Evolutionary conservation across 2,113 vertebrate species (phyloP), one percentile per base, ranked within the genome.

Genomic region (Sakesphorus luctuosus): DNA sequence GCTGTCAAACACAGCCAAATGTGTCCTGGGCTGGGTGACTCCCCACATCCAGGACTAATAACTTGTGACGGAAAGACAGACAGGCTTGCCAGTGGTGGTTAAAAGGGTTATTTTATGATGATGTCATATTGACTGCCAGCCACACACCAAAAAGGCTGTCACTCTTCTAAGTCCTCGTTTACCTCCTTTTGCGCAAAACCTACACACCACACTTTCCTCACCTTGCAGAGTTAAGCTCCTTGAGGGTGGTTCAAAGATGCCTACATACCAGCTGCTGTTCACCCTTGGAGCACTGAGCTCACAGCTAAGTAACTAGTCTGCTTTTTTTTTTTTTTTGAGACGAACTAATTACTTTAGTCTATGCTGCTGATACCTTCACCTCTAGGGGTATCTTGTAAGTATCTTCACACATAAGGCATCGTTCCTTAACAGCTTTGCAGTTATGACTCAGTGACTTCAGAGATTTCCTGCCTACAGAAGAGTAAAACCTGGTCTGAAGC

Each of bases 361-460:
- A 10, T 11, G 11, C 25, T 71, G 25, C 50, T 72, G 23, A 26
- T 9, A 35, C 3, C 3, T 80, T 89, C 55, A 77, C 68, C 50
- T 87, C 49, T 52, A 50, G 36, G 29, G 29, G n/a, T 50, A 50
- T 65, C 63, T 82, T 62, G 28, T 72, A 58, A 56, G 18, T 20
- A 13, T 58, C 56, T 87, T 77, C 86, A n/a, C 31, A 20, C 35
- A 65, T 43, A 93, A 94, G 47, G 35, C 78, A 87, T 87, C n/a
- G 25, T 72, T 91, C 69, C 21, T 14, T 72, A n/a, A 68, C 87
- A 91, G 6, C 35, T 87, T 89, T 43, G 15, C 74, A 76, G 62
- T 66, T 94, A 87, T 43, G 78, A 84, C 66, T 87, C 77, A 44
- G 84, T 38, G 71, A 62, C 71, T 90, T 73, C 58, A 73, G 81